Evolutionary conservation across 2,797 vertebrate species (phyloP).

Genomic region (Microhierax caerulescens): DNA sequence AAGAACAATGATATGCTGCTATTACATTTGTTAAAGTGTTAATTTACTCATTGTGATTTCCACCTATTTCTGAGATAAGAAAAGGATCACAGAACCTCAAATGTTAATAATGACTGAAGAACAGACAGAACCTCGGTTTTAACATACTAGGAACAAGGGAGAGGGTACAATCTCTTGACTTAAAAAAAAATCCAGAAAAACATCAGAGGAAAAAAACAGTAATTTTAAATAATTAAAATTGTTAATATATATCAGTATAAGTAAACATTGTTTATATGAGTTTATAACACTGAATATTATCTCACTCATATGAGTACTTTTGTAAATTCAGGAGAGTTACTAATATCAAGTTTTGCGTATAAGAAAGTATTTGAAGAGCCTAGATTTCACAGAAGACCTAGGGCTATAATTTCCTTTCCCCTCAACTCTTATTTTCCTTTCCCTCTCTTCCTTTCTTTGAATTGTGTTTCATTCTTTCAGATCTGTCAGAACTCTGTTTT

Average conservation of each 20-base stretch:
- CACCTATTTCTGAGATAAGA: neutral
- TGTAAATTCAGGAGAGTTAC: neutral
- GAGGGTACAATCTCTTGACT: neutral
- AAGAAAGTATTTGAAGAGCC: neutral
- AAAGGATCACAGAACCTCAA: neutral
- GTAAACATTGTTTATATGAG: neutral
- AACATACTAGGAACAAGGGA: neutral
- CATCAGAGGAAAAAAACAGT: fast-evolving
- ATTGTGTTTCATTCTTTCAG: neutral
- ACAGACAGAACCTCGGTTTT: neutral
- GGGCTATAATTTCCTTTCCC: neutral
- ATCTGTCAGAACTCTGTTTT: neutral
- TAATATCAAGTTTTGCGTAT: neutral
- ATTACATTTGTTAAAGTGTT: neutral
- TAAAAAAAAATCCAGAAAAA: neutral
- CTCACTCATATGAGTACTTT: neutral
- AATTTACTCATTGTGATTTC: neutral
- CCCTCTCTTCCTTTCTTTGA: fast-evolving
- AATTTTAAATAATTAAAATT: neutral
- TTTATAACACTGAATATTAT: neutral
- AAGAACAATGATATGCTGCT: neutral
- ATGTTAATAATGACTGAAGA: neutral
- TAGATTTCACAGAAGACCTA: neutral
- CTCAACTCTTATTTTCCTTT: neutral
- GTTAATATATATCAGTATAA: neutral